Base-by-base conservation (phyloP, 2,113 vertebrate genomes). In the Trematocara zebra region DNA sequence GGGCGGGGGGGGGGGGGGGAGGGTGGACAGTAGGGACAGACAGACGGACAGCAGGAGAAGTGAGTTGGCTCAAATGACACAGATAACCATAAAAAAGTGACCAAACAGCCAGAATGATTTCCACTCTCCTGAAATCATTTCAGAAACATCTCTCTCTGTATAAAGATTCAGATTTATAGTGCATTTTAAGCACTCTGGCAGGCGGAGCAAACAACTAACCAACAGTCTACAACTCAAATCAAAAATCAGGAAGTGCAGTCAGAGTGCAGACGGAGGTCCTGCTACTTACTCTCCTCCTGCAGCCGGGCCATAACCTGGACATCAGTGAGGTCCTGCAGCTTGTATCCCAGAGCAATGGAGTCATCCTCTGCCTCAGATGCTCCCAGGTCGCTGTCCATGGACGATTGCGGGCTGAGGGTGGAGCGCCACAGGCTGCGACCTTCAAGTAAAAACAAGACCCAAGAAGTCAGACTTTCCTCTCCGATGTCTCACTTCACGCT, bases 231-330 rank as follows among this genome's bases (percentile, higher is more conserved):
- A 15, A 23, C 37, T 44, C 11, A 15, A 28, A 31, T 11, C 20
- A 51, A 54, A 85, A 31, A 85, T 26, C 37, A 67, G 14, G 56
- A 78, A 28, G 59, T 17, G 18, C n/a, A 28, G 15, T 5, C 47
- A 78, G 15, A 15, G 2, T 54, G 44, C 78, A 74, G 69, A 47
- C 2, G 1, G 15, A 74, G 44, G 23, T 74, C 69, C 23, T 28
- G 69, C 72, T 4, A 92, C 98, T 84, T 96, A 99, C 98, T 99
- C 95, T 99, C 98, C 94, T 99, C 98, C 91, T 99, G 98, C 56
- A 99, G 96, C 44, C 98, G 97, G 82, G 98, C 98, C 98, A 99
- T 98, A 53, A 99, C 98, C 95, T 99, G 98, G 86, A 99, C 98
- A 28, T 99, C 98, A 0, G 97, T 98, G 79, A 99, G 97, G 91